Base-by-base conservation (phyloP, 1,140 invertebrate genomes). In the Drosophila pectinifera region DNA sequence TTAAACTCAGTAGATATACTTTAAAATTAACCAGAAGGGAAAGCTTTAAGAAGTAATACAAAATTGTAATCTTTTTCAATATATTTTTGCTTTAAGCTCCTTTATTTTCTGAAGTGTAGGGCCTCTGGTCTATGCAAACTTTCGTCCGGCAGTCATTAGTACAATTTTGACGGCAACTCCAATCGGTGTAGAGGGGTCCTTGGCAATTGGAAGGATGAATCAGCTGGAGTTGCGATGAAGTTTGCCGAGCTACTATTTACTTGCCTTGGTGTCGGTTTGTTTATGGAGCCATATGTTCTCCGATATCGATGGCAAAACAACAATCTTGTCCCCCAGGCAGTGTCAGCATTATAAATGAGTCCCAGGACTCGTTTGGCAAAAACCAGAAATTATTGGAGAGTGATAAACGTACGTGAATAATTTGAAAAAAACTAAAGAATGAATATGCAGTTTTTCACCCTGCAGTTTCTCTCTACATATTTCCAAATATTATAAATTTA, bases 121-220 rank as follows among this genome's bases (percentile, higher is more conserved):
- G 2, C n/a, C 24, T n/a, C 26, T 70, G 75, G 48, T 41, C 61
- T 48, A 48, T 59, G 43, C 55, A 45, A 65, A 57, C 45, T 61
- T 78, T 73, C 54, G 51, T 57, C 31, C 73, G 45, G 61, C 41
- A 81, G 74, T 82, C 80, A 83, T 82, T 83, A 82, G 80, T 82
- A 74, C 73, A 82, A 82, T 82, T 82, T 74, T 74, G 79, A 74
- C 69, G 68, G 73, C 79, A 82, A 61, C 67, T 82, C 79, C 63
- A 36, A 36, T 4, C 5, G 14, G 36, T 20, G 22, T 11, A 8
- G 46, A 18, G 57, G 31, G 18, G 11, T 18, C 46, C 18, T 13
- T 11, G 39, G 41, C 8, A 42, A 38, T 36, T 34, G 16, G 45
- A n/a, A 14, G 64, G 22, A 49, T 31, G 51, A 26, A 24, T 56